phyloP scores from a whole-genome alignment of 2,888 invertebrate species.

The Agrilus biguttatus region DNA sequence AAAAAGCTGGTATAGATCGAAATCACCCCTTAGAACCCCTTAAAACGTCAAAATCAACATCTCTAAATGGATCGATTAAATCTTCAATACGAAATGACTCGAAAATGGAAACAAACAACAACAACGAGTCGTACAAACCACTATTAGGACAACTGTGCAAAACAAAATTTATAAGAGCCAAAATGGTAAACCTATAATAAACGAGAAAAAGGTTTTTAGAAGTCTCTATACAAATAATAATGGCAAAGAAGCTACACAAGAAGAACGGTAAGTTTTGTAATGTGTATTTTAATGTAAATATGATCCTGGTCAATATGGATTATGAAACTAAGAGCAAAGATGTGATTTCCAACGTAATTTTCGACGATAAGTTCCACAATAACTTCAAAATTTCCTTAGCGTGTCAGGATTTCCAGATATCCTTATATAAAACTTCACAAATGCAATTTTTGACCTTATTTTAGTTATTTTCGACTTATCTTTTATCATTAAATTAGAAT shows the following conservation, averaged over 20 bases:
- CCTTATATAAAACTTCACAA: too few relatives aligned
- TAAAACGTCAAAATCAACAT: slow-evolving; percentile 26
- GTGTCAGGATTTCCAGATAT: too few relatives aligned
- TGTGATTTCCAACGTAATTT: too few relatives aligned
- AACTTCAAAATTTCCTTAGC: too few relatives aligned
- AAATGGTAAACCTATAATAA: slow-evolving; percentile 28
- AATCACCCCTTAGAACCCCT: slow-evolving; percentile 72
- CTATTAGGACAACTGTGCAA: slow-evolving; percentile 25
- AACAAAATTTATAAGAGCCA: slow-evolving; percentile 27
- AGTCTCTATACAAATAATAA: slow-evolving; percentile 26
- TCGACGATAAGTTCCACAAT: too few relatives aligned
- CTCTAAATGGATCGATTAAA: background rate
- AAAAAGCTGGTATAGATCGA: slow-evolving; percentile 61
- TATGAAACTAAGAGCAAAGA: too few relatives aligned
- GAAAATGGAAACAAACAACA: slow-evolving; percentile 48
- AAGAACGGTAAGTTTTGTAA: slow-evolving; percentile 16
- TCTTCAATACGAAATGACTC: slow-evolving; percentile 9
- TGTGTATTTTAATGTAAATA: too few relatives aligned
- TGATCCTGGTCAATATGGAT: too few relatives aligned
- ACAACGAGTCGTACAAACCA: slow-evolving; percentile 20
- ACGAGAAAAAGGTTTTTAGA: slow-evolving; percentile 26
- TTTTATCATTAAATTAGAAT: too few relatives aligned
- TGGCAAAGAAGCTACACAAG: slow-evolving; percentile 19
- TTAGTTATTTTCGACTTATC: too few relatives aligned
- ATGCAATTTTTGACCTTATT: too few relatives aligned